These are phyloP conservation scores for Hassar affinis DNA, from an alignment of 2,113 vertebrate species.

Conservation along the genomic window DNA sequence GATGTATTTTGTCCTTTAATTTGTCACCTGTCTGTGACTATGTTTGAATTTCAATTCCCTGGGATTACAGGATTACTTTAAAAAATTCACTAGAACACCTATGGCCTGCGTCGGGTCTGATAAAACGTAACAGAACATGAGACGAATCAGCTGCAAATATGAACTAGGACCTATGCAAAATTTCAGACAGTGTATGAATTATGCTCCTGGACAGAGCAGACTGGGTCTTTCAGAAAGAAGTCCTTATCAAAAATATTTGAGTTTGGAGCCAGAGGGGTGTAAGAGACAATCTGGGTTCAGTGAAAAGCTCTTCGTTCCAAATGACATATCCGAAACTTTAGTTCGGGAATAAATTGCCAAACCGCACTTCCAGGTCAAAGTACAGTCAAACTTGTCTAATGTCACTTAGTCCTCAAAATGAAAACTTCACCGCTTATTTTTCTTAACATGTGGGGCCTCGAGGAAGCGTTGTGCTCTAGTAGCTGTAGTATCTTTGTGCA, in stretches of 20 bases:
- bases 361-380: neutral
- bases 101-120: neutral
- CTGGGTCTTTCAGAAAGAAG: neutral
- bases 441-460: neutral
- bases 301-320: neutral
- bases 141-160: no score
- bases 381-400: neutral
- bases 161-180: neutral
- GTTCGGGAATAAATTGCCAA: neutral
- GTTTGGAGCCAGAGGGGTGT: neutral
- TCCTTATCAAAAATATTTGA: neutral
- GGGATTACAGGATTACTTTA: neutral
- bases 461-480: constrained; percentile 8
- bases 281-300: neutral
- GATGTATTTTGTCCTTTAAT: no score
- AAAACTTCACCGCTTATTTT: neutral
- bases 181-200: neutral
- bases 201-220: neutral
- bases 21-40: no score
- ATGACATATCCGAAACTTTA: neutral
- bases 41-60: neutral
- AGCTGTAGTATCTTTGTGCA: constrained; percentile 3
- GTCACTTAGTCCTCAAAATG: neutral
- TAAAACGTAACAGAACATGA: neutral
- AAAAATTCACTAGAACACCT: neutral